Conservation (phyloP, 2,113 vertebrate genomes). For the Delphinapterus leucas region DNA sequence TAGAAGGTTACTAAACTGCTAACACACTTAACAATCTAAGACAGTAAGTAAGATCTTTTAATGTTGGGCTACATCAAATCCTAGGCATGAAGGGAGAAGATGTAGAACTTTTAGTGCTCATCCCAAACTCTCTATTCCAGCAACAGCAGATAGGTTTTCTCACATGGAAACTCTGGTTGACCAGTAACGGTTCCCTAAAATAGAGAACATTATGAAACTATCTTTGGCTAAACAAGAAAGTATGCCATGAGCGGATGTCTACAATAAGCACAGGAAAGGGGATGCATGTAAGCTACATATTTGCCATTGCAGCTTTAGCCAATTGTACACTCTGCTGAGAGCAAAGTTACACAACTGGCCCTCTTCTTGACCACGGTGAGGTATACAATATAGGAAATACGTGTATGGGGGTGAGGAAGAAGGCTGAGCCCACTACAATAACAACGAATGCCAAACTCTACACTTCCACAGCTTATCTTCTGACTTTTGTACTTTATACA, state of each 20-base stretch:
- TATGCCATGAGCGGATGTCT: background rate
- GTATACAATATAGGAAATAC: background rate
- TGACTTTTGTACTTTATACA: background rate
- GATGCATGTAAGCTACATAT: background rate
- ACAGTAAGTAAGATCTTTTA: background rate
- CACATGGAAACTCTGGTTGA: background rate
- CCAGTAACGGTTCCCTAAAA: background rate
- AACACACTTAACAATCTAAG: background rate
- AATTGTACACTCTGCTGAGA: background rate
- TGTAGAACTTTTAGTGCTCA: background rate
- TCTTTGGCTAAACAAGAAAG: background rate
- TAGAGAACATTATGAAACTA: background rate
- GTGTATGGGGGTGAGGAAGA: background rate
- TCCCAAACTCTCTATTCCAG: background rate
- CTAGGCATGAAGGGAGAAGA: background rate
- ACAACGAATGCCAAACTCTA: background rate
- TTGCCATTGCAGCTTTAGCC: background rate
- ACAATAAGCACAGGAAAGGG: background rate
- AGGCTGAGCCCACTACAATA: background rate
- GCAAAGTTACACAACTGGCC: background rate
- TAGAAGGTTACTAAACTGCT: background rate
- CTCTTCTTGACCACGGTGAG: background rate
- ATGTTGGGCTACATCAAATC: background rate
- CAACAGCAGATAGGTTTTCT: background rate
- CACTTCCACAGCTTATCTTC: background rate